Evolutionary conservation across 2,797 vertebrate genomes (phyloP), one percentile per base, ranked within the genome.

Genomic region (Pseudotriccus pelzelni): DNA sequence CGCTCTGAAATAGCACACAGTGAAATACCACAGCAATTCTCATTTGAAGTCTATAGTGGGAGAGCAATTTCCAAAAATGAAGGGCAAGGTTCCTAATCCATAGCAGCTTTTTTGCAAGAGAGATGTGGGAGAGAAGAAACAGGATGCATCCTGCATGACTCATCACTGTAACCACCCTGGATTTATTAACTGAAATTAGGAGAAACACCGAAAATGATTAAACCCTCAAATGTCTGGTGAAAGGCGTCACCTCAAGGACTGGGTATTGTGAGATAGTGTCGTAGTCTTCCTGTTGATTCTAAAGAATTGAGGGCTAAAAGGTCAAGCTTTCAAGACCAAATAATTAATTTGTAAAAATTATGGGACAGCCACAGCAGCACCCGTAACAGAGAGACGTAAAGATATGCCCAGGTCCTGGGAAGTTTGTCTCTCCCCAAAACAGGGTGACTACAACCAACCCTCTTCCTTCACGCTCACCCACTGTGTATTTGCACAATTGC

Each of bases 61-160:
- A 94, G 79, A 96, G 84, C 75, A 95, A 78, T 95, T 93, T 96
- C 94, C 76, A 96, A 95, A 97, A 95, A 94, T 83, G 89, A 96
- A 96, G 94, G 84, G 78, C 85, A 93, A 95, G 85, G 89, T 92
- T 96, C 90, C 91, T 95, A 93, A 94, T 95, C 91, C 89, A 56
- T 81, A 85, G 92, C 89, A 94, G 94, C 69, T 94, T 93, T 93
- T 93, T 85, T 91, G 87, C 92, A 89, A 89, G 73, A 24, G 87
- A 94, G 82, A 94, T 95, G 94, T 94, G 93, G 96, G 94, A 91
- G 94, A 95, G 94, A 43, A 96, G 92, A 95, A 93, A 95, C 92
- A 89, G 92, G 92, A 96, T 91, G 89, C 50, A 92, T 94, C 91
- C 89, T 96, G 79, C 69, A 93, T 97, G 95, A 97, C 85, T 97